Evolutionary conservation across 2,888 invertebrate genomes (phyloP), one percentile per base, ranked within the genome.

Genomic region (Tillus elongatus): DNA sequence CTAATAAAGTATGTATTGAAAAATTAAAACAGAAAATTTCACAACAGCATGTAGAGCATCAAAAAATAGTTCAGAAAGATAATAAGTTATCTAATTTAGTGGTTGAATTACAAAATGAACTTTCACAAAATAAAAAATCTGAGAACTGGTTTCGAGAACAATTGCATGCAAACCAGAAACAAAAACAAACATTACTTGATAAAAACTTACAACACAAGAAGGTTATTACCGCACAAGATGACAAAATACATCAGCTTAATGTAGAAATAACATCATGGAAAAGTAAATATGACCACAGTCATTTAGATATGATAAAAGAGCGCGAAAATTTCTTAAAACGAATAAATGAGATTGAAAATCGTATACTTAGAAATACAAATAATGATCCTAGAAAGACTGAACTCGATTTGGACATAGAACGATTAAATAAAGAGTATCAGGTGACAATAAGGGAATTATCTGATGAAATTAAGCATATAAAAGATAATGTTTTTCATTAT

Each of bases 11-110:
- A 8, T 19, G 24, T 19, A n/a, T 19, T 19, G n/a, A 19, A 19
- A n/a, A 19, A 8, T 19, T 19, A 19, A 19, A 19, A 19, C 6
- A n/a, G n/a, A 19, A 19, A 19, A n/a, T 19, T 19, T 19, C 24
- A n/a, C 24, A 19, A 19, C 24, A 19, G 24, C 24, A 19, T 19
- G 24, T 19, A n/a, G 24, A 19, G n/a, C n/a, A 8, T 19, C 24
- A 19, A n/a, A 6, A n/a, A 8, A n/a, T 19, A 8, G 6, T 19
- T n/a, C 24, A 19, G n/a, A n/a, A 19, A n/a, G n/a, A 19, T 19
- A 6, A 8, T 8, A 6, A 19, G 6, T 19, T 19, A 19, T 19
- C n/a, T 6, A 19, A 19, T 19, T 19, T n/a, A 8, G n/a, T 19
- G n/a, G 24, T n/a, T 19, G 24, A 6, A 8, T 19, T 19, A n/a